Percentiles rank a stretch among this genome's conserved stretches.
Conservation (phyloP, 1,140 invertebrate genomes). For the Drosophila lacteicornis region DNA sequence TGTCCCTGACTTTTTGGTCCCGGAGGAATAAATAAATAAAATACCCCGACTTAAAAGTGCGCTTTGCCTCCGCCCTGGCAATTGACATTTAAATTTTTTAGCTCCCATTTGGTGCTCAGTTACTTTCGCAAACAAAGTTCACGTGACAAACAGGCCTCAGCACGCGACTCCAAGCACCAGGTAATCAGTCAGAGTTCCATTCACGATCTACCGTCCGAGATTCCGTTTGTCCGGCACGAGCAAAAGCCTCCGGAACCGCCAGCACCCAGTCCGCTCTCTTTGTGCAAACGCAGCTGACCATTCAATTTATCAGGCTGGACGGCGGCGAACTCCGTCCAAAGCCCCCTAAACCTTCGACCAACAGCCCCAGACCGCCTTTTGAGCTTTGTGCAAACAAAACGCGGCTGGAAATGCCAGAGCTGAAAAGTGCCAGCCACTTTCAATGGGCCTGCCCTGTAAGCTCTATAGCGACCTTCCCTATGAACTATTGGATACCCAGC, state of each 20-base stretch:
- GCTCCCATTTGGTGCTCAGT: slow-evolving; percentile 23
- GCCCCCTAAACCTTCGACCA: slow-evolving; percentile 2
- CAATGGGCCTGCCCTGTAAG: slow-evolving; percentile 38
- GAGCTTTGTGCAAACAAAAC: slow-evolving; percentile 76
- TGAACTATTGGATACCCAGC: slow-evolving; percentile 13
- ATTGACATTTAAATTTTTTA: slow-evolving; percentile 36
- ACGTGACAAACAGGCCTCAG: slow-evolving; percentile 9
- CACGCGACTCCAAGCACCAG: slow-evolving; percentile 9
- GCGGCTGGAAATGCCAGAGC: slow-evolving; percentile 41
- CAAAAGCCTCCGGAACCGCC: slow-evolving; percentile 30
- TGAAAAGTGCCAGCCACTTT: slow-evolving; percentile 64
- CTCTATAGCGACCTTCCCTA: no score
- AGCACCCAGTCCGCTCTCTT: slow-evolving; percentile 56
- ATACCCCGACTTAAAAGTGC: slow-evolving; percentile 23
- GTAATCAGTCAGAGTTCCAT: slow-evolving; percentile 45
- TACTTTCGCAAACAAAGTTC: slow-evolving; percentile 27
- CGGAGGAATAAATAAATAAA: slow-evolving; percentile 24
- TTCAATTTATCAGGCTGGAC: slow-evolving; percentile 81
- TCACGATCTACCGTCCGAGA: slow-evolving; percentile 26
- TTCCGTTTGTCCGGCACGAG: slow-evolving; percentile 57
- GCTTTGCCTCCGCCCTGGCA: slow-evolving; percentile 1
- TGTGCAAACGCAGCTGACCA: slow-evolving; percentile 75
- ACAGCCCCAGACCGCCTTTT: slow-evolving; percentile 45
- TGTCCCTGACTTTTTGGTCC: slow-evolving; percentile 41
- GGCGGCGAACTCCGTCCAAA: slow-evolving; percentile 12